These are phyloP conservation scores for Linurgus olivaceus DNA, from an alignment of 2,797 vertebrate species.

Conservation along the genomic window DNA sequence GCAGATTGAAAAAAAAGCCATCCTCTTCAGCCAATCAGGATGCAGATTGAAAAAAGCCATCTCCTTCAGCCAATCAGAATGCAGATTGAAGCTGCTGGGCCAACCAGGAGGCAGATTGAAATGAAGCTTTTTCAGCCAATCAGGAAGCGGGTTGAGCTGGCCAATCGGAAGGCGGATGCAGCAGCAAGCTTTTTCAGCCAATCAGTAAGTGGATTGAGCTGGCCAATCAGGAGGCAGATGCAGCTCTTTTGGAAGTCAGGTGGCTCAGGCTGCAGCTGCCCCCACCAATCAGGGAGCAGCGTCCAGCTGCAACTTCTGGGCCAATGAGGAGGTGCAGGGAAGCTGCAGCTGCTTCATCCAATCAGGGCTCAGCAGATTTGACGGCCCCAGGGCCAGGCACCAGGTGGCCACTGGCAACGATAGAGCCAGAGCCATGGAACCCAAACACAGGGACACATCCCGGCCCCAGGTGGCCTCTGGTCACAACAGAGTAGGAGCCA, in stretches of 20 bases:
- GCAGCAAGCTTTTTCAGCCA: background rate
- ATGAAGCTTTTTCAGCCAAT: too few relatives aligned
- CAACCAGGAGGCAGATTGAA: background rate
- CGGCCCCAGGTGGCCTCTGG: too few relatives aligned
- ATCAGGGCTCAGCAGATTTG: background rate
- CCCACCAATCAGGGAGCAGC: background rate
- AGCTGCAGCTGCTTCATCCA: background rate
- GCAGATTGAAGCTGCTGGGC: background rate
- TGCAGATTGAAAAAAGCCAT: too few relatives aligned
- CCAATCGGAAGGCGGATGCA: too few relatives aligned
- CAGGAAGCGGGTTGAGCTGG: too few relatives aligned
- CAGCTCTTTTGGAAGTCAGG: fast-evolving
- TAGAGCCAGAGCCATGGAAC: too few relatives aligned
- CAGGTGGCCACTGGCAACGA: too few relatives aligned
- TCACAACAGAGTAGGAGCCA: too few relatives aligned
- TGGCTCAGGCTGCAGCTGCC: fast-evolving
- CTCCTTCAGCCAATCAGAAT: background rate
- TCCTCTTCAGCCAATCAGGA: background rate
- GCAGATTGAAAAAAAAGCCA: too few relatives aligned
- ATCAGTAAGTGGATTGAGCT: fast-evolving
- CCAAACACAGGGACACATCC: too few relatives aligned
- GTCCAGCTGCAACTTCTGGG: fast-evolving
- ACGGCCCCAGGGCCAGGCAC: too few relatives aligned
- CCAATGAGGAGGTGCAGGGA: fast-evolving
- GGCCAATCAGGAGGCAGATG: background rate